Evolutionary conservation across 2,797 vertebrate genomes (phyloP), one percentile per base, ranked within the genome.

Genomic region (Trematomus bernacchii): DNA sequence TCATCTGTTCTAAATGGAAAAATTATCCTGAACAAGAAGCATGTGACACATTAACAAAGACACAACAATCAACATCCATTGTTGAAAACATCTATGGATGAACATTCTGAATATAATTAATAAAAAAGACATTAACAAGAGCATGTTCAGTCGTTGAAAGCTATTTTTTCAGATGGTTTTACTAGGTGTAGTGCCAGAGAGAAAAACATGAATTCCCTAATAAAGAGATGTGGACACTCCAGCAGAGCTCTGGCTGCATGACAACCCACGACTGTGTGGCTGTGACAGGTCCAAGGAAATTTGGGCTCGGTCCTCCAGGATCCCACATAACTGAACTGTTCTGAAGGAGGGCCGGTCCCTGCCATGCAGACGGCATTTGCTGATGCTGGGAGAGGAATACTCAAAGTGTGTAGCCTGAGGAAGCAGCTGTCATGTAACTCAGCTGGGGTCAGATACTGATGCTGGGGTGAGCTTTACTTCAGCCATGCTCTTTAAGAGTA

Each of bases 351-450:
- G 44, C 54, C 62, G 70, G 63, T 66, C 68, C 62, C 58, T 9
- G n/a, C n/a, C 19, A 8, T n/a, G 37, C 64, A 73, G 60, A 63
- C 51, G 61, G 50, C 33, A 53, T 82, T 80, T 82, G 62, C 73
- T 62, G 59, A 78, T 72, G 55, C 43, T 66, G 43, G 55, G 15
- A 73, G 57, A 79, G 54, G 69, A 78, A 81, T 64, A 71, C 67
- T 82, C 40, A 18, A 47, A 75, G 64, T 67, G 57, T 67, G 73
- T 66, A 70, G 78, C 85, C 73, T 13, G 18, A 37, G 33, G 33
- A 19, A 87, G 85, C 79, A 73, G 75, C 59, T 85, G 84, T 84
- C 85, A 70, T 81, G 74, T 72, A 76, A 70, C 77, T 79, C 73
- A 76, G 67, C 66, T 68, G 44, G 66, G 30, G 13, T 68, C 67